Conservation (phyloP, 2,888 invertebrate genomes). For the Dicranocentrus wangi region DNA sequence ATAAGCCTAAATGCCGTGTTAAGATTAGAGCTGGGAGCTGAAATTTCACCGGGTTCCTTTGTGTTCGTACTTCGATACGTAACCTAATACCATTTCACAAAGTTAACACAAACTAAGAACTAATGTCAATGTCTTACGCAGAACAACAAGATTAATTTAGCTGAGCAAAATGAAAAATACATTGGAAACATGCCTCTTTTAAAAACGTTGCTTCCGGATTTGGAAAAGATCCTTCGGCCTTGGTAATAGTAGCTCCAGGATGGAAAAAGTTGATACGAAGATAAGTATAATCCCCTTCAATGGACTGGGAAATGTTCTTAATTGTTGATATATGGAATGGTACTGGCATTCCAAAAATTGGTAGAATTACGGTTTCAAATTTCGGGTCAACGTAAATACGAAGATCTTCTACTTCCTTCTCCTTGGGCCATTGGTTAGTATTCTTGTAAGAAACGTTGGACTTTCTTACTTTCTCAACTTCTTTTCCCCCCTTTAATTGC, state of each 20-base stretch:
- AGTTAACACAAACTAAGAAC: constrained; percentile 12
- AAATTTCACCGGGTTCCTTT: constrained; percentile 96
- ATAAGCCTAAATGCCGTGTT: constrained; percentile 97
- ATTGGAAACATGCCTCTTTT: constrained; percentile 90
- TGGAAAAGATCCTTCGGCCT: constrained; percentile 92
- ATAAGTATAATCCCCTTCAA: constrained; percentile 99
- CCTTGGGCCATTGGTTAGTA: constrained; percentile 92
- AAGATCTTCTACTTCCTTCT: constrained; percentile 92
- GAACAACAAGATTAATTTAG: too few relatives aligned
- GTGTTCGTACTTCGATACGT: constrained; percentile 98
- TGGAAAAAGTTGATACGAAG: constrained; percentile 98
- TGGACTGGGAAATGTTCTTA: constrained; percentile 98
- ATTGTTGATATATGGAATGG: constrained; percentile 99
- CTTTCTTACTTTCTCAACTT: constrained; percentile 91
- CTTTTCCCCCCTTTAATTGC: constrained; percentile 85
- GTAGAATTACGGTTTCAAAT: constrained; percentile 98
- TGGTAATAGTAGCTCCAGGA: constrained; percentile 96
- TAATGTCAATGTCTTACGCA: neutral
- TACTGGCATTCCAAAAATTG: constrained; percentile 95
- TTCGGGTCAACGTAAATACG: constrained; percentile 91
- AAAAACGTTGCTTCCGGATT: constrained; percentile 97
- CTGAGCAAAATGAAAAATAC: too few relatives aligned
- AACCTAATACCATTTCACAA: constrained; percentile 76
- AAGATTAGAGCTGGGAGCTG: constrained; percentile 94
- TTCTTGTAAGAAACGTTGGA: constrained; percentile 96